Base-by-base conservation (phyloP, 2,888 invertebrate genomes). In the Argynnis bischoffii region DNA sequence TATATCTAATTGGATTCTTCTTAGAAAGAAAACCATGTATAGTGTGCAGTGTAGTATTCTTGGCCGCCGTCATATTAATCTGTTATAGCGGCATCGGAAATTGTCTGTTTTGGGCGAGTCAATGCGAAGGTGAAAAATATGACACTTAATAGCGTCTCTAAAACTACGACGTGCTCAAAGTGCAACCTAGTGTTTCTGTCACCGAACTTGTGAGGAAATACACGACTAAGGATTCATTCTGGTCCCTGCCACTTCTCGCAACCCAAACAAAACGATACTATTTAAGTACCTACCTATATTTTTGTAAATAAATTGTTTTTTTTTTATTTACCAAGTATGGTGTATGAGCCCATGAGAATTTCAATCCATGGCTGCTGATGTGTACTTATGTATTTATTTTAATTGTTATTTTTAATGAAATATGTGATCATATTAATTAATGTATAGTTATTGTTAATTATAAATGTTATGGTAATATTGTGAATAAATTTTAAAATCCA, bases 51-150 rank as follows among this genome's bases (percentile, higher is more conserved):
- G 93, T 99, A 65, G 97, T 99, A 76, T 99, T 99, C 91, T 91
- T 99, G 64, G 96, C 97, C 51, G 98, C 99, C 26, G 97, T 99
- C 66, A 97, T 97, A 80, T 94, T 99, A 21, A 96, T 99, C 74
- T 99, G 99, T 92, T 99, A 99, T 93, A 98, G 98, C 86, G 99
- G 99, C 71, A 95, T 98, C 66, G 99, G 99, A 26, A 98, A 97
- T 89, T 99, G 99, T 88, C 94, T 99, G 73, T 96, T 99, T 84
- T 98, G 98, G 98, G 95, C 95, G 72, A 94, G 93, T 75, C 96
- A 95, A 80, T 97, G 97, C 86, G 97, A 97, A 75, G 92, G 89
- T 4, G 94, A 94, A 72, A 93, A 93, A 68, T 94, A 94, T 78
- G 94, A 94, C 71, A 94, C 89, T 66, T 92, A 90, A 76, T 16